Percentiles rank a stretch among this genome's conserved stretches.
These are phyloP conservation scores for Acleris holmiana DNA, from an alignment of 2,888 invertebrate genomes.

Conservation along the genomic window DNA sequence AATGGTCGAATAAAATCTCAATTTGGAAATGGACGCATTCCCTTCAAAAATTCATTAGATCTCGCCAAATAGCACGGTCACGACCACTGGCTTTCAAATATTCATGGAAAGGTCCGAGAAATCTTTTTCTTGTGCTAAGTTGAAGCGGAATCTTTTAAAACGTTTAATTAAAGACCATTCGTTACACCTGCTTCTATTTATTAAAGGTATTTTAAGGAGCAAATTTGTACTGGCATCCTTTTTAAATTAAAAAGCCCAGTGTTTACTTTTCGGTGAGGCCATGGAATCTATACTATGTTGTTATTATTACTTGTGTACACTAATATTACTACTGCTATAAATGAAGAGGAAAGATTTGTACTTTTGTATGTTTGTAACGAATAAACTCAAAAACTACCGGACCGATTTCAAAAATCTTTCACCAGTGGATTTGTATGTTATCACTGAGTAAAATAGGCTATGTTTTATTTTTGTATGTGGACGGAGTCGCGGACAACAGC, in stretches of 20 bases:
- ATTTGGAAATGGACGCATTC: slow-evolving; percentile 12
- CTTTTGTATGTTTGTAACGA: no score
- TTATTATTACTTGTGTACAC: no score
- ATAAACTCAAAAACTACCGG: no score
- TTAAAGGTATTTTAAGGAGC: slow-evolving; percentile 18
- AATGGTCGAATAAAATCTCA: slow-evolving; percentile 4
- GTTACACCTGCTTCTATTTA: slow-evolving; percentile 27
- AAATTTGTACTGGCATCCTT: background rate
- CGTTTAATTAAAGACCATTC: slow-evolving; percentile 24
- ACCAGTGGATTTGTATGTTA: no score
- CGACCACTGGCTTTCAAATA: slow-evolving; percentile 26
- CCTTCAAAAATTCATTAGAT: slow-evolving; percentile 29
- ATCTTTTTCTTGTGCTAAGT: slow-evolving; percentile 16
- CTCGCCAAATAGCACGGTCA: slow-evolving; percentile 22
- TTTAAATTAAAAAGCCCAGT: background rate
- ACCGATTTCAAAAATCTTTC: no score
- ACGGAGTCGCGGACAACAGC: no score
- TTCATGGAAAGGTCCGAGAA: slow-evolving; percentile 24
- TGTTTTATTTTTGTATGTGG: no score
- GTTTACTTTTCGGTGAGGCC: background rate
- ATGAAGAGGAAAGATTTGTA: no score
- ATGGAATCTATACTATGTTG: no score
- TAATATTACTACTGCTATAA: no score
- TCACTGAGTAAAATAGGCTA: no score
- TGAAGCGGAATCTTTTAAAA: slow-evolving; percentile 11